A percentile compares a stretch with the other conserved stretches of the same genome.
phyloP scores from a whole-genome alignment of 1,140 invertebrate species.

The Temnothorax curvispinosus region DNA sequence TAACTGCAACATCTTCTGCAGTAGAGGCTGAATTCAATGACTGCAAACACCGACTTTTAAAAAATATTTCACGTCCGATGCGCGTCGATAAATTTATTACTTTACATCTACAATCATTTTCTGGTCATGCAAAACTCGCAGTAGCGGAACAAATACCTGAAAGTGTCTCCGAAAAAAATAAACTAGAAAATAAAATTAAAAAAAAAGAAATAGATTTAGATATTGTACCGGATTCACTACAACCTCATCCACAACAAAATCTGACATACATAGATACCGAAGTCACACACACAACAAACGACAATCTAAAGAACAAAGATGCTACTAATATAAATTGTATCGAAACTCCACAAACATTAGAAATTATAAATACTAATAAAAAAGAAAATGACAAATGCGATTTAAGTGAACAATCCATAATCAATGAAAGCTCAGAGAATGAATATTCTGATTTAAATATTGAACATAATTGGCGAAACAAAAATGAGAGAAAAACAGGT shows the following conservation, averaged over 20 bases:
- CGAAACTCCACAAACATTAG: background rate
- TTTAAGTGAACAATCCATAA: background rate
- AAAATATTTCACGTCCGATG: slow-evolving; percentile 16
- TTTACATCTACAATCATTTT: background rate
- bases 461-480: slow-evolving; percentile 25
- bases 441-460: background rate
- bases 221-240: background rate
- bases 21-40: slow-evolving; percentile 3
- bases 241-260: background rate
- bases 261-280: background rate
- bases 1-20: background rate
- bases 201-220: background rate
- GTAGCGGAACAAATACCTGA: background rate
- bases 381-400: background rate
- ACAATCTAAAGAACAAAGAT: background rate
- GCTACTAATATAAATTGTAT: background rate
- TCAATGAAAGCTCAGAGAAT: background rate
- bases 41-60: background rate
- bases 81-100: background rate
- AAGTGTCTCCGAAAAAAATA: background rate
- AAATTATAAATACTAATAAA: background rate
- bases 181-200: background rate
- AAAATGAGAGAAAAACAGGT: background rate
- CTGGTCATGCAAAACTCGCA: background rate
- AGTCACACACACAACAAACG: background rate